These are phyloP conservation scores for Drosophila santomea DNA, from an alignment of 1,140 invertebrate species.

Conservation along the genomic window DNA sequence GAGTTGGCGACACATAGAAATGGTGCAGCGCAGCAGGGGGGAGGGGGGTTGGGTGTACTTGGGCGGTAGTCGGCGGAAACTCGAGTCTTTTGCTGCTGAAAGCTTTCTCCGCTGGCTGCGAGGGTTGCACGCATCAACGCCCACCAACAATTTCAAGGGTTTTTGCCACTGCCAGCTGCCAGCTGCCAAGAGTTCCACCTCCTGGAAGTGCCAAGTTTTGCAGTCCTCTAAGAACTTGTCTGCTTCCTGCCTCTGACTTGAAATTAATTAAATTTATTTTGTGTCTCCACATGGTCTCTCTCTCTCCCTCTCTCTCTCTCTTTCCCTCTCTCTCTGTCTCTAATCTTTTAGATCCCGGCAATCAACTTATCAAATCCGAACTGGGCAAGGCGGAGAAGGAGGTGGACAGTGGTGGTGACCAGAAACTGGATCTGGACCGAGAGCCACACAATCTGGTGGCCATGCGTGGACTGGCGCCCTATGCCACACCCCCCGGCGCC, in stretches of 20 bases:
- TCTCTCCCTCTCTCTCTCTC: background rate
- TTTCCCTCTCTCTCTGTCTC: background rate
- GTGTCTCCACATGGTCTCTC: constrained; percentile 41
- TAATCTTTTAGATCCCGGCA: constrained; percentile 66
- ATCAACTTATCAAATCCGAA: constrained; percentile 86
- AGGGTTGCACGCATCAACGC: constrained; percentile 84
- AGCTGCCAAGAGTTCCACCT: constrained; percentile 54
- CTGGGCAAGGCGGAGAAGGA: constrained; percentile 87
- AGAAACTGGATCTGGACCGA: constrained; percentile 87
- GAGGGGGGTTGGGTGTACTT: constrained; percentile 6
- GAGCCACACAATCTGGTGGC: constrained; percentile 87
- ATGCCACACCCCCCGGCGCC: constrained; percentile 47
- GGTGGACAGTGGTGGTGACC: constrained; percentile 61
- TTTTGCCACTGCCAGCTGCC: constrained; percentile 63
- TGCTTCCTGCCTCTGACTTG: constrained; percentile 69
- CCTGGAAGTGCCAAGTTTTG: constrained; percentile 56
- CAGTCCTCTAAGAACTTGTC: constrained; percentile 72
- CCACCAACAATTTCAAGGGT: constrained; percentile 80
- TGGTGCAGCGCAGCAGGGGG: background rate
- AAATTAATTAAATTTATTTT: constrained; percentile 82
- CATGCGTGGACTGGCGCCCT: constrained; percentile 61
- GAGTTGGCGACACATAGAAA: constrained; percentile 62
- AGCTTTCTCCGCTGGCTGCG: constrained; percentile 67
- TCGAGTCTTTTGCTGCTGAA: constrained; percentile 80
- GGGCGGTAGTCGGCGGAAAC: constrained; percentile 67